These are phyloP conservation scores for Podarcis lilfordi DNA, from an alignment of 2,797 vertebrate species.

Conservation along the genomic window DNA sequence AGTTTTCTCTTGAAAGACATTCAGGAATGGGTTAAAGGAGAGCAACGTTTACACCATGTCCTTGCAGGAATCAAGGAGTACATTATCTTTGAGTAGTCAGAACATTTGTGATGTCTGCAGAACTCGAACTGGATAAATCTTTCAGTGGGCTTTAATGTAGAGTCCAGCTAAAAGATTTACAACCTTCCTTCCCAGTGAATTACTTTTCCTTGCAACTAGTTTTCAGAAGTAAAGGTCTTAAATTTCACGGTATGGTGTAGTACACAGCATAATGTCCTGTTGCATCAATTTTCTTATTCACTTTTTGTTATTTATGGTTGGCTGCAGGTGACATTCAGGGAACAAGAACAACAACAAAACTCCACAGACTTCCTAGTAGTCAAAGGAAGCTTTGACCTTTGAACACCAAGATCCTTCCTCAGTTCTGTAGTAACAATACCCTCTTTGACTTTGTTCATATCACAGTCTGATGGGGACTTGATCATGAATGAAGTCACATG, in stretches of 20 bases:
- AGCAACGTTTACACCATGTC: background rate
- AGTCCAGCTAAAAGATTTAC: slow-evolving; percentile 20
- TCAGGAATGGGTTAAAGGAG: background rate
- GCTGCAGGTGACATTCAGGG: background rate
- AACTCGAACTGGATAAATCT: slow-evolving; percentile 12
- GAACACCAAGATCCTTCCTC: background rate
- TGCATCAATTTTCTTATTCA: background rate
- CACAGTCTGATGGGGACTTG: background rate
- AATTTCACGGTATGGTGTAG: slow-evolving; percentile 10
- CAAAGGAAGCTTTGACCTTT: background rate
- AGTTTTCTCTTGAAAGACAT: background rate
- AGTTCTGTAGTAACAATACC: background rate
- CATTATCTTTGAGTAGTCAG: background rate
- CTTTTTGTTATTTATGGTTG: slow-evolving; percentile 7
- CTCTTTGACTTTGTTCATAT: background rate
- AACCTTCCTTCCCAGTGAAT: slow-evolving; percentile 7
- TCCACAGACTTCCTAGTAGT: background rate
- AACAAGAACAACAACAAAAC: background rate
- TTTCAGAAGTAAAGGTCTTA: slow-evolving; percentile 28
- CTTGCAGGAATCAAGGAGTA: background rate
- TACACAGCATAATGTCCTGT: background rate
- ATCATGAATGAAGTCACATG: background rate
- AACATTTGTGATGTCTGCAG: slow-evolving; percentile 4
- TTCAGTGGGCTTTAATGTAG: slow-evolving; percentile 14
- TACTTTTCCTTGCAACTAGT: slow-evolving; percentile 2